A percentile compares a stretch with the other conserved stretches of the same genome.
Conservation (phyloP, 1,140 invertebrate genomes). For the Drosophila burlai region DNA sequence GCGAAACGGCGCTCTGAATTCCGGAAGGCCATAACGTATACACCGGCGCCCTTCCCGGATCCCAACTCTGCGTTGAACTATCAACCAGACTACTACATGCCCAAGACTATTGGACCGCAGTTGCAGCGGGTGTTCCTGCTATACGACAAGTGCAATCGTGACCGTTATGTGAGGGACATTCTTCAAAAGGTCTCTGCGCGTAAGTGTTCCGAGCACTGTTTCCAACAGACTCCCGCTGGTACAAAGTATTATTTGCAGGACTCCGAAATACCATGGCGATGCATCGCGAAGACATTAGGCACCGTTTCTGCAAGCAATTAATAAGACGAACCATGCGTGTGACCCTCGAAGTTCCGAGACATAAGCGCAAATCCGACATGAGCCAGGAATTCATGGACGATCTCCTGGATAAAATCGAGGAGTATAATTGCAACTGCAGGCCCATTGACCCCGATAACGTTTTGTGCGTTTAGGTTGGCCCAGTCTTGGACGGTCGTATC, state of each 20-base stretch:
- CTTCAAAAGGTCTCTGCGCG: not conserved
- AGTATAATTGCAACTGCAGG: conserved; percentile 12
- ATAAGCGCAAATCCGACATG: not conserved
- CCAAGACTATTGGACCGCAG: not conserved
- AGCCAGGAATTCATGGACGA: not conserved
- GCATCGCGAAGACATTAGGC: not conserved
- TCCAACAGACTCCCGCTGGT: fast-evolving
- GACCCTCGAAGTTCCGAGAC: not conserved
- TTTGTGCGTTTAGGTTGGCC: conserved; percentile 14
- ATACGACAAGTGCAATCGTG: conserved; percentile 4
- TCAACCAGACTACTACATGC: fast-evolving
- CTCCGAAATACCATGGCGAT: conserved; percentile 3
- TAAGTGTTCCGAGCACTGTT: not conserved
- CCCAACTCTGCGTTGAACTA: not conserved
- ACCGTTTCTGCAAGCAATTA: conserved; percentile 1
- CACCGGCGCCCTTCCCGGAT: conserved; percentile 7
- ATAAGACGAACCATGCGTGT: not conserved
- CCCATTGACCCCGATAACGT: not conserved
- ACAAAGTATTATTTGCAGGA: not conserved
- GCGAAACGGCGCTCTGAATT: not conserved
- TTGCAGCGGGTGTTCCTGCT: conserved; percentile 1
- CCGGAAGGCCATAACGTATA: not conserved
- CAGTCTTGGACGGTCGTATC: not conserved
- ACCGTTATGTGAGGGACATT: not conserved
- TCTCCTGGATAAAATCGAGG: not conserved